Evolutionary conservation across 2,113 vertebrate genomes (phyloP).

Genomic region (Ceyx cyanopectus): DNA sequence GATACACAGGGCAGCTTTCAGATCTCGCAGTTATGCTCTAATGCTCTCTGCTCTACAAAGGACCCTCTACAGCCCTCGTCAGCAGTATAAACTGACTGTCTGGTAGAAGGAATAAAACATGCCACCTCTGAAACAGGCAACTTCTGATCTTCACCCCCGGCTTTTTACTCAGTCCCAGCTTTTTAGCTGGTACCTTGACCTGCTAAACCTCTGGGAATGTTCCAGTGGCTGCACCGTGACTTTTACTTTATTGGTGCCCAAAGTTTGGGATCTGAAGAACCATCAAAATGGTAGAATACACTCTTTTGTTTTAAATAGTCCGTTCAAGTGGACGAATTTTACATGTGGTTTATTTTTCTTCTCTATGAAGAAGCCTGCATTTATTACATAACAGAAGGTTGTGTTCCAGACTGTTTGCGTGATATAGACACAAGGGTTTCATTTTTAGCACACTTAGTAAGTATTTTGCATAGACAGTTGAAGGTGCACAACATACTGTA

Average conservation of each 20-base stretch:
- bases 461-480: constrained; percentile 59
- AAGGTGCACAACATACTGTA: constrained; percentile 33
- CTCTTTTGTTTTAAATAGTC: not conserved
- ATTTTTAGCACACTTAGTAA: constrained; percentile 40
- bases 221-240: not conserved
- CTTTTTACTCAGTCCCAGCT: not conserved
- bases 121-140: not conserved
- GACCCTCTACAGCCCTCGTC: not conserved
- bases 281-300: not conserved
- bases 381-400: constrained; percentile 56
- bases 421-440: constrained; percentile 52
- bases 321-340: not conserved
- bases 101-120: not conserved
- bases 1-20: not conserved
- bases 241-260: not conserved
- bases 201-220: not conserved
- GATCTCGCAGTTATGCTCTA: not conserved
- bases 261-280: not conserved
- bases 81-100: not conserved
- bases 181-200: not conserved
- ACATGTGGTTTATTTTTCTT: not conserved
- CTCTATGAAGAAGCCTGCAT: not conserved
- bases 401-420: constrained; percentile 60
- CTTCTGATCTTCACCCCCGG: not conserved
- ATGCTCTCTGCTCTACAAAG: not conserved